phyloP scores from a whole-genome alignment of 1,140 invertebrate species.

The Teleopsis dalmanni region DNA sequence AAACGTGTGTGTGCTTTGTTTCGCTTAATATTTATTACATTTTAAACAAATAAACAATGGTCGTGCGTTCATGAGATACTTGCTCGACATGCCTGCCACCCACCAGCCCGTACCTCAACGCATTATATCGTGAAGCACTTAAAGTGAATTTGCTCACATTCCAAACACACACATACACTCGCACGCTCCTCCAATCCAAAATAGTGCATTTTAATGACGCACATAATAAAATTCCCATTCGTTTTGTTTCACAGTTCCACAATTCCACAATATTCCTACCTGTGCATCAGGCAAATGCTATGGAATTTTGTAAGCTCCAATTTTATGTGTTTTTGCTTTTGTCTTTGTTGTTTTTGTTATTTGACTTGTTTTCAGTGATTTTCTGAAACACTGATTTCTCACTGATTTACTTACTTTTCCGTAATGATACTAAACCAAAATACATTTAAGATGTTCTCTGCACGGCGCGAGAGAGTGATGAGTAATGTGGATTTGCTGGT shows the following conservation, averaged over 20 bases:
- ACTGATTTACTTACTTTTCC: constrained; percentile 23
- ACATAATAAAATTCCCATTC: constrained; percentile 46
- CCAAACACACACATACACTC: neutral
- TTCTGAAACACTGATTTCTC: constrained; percentile 22
- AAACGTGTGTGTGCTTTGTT: no score
- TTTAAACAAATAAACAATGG: constrained; percentile 44
- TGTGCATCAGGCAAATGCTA: neutral
- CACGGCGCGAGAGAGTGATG: neutral
- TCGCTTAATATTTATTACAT: constrained; percentile 40
- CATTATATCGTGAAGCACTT: neutral
- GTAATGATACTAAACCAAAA: neutral
- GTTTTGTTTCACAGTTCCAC: constrained; percentile 43
- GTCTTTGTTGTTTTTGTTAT: constrained; percentile 2
- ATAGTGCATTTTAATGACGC: constrained; percentile 45
- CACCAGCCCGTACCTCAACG: neutral
- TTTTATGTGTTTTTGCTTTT: neutral
- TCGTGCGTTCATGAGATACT: constrained; percentile 7
- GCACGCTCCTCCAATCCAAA: constrained; percentile 39
- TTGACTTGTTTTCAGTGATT: constrained; percentile 26
- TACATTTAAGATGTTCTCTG: constrained; percentile 4
- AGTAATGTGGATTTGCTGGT: constrained; percentile 1
- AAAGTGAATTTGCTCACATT: constrained; percentile 3
- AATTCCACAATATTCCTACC: constrained; percentile 38
- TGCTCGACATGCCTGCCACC: constrained; percentile 1
- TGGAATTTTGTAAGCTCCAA: neutral